Base-by-base conservation (phyloP, 2,797 vertebrate genomes). In the Peromyscus aztecus region DNA sequence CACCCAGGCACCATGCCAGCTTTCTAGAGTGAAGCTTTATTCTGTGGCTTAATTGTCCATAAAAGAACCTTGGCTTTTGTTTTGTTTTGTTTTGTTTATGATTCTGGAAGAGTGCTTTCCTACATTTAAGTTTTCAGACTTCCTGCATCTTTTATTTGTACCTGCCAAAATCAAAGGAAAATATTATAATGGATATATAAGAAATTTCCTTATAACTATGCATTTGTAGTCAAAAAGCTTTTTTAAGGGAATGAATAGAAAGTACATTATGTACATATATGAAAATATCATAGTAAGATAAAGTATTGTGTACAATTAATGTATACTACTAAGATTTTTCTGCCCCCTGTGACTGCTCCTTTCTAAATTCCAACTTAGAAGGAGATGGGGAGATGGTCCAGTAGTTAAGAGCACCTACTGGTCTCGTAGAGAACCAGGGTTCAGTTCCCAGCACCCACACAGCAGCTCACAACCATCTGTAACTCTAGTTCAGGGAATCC, bases 141-240 rank as follows among this genome's bases (percentile, higher is more conserved):
- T 82, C n/a, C 55, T 71, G 11, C 55, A 17, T 92, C 31, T 46
- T 94, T 89, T 31, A 89, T 43, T 80, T 86, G 82, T 91, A 23
- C 46, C 49, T 94, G 31, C 55, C 40, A 63, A 83, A 86, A 88
- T 61, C 11, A 84, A 88, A 93, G 80, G 67, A 89, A 96, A 94
- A 49, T 73, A 71, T 37, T 67, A 0, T 57, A 46, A 67, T 78
- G 0, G 75, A 13, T 84, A 61, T 34, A 37, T 84, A 65, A n/a
- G 46, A 88, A 59, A 49, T 89, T 80, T 77, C n/a, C 77, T 73
- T 96, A 31, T n/a, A 77, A 95, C 27, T 94, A 23, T 96, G n/a
- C n/a, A 85, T 86, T 96, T 90, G 69, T 89, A 65, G 37, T 84
- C 24, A 92, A 82, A 92, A 88, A 61, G 87, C 87, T 94, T 94